Evolutionary conservation across 2,888 invertebrate genomes (phyloP), one percentile per base, ranked within the genome.

Genomic region (Xiphydria camelus): DNA sequence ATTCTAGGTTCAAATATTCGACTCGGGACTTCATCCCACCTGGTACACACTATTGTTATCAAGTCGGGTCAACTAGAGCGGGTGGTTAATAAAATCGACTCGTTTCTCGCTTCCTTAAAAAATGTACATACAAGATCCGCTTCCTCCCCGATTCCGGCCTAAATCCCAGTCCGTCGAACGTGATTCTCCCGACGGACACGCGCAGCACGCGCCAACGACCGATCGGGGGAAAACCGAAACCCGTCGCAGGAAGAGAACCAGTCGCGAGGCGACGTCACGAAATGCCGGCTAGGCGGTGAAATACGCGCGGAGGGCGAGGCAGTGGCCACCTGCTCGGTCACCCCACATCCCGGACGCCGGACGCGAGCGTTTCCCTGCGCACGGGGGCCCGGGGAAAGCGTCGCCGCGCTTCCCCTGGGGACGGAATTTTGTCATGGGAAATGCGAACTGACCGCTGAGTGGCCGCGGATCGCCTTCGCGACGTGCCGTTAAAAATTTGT

Each of bases 401-500:
- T n/a, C n/a, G n/a, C n/a, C 21, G 12, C 10, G 9, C 7, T 10
- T 21, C 22, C 26, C 40, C 17, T 21, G 35, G 25, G 40, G 18
- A 41, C 41, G 37, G 38, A 41, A 43, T 44, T 37, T 35, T 29
- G 47, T 50, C 50, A 47, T 50, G 50, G 50, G 50, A 47, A 50
- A 42, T 39, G 40, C 31, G 31, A 26, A 35, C 38, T 20, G 40
- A 47, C 22, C 40, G 47, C 44, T 44, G 40, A 47, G 47, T 47
- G 44, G 32, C 22, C 34, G 26, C 22, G 38, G 29, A 25, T 20
- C 21, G 39, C 20, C 47, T 18, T 34, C 15, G 26, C 3, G 6
- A 41, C 51, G 49, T 45, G 37, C 45, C 40, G 43, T 47, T n/a
- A 36, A 15, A 34, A 47, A 57, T 57, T 57, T 53, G 57, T 57